Conservation (phyloP, 2,797 vertebrate species). For the Xyrichtys novacula region DNA sequence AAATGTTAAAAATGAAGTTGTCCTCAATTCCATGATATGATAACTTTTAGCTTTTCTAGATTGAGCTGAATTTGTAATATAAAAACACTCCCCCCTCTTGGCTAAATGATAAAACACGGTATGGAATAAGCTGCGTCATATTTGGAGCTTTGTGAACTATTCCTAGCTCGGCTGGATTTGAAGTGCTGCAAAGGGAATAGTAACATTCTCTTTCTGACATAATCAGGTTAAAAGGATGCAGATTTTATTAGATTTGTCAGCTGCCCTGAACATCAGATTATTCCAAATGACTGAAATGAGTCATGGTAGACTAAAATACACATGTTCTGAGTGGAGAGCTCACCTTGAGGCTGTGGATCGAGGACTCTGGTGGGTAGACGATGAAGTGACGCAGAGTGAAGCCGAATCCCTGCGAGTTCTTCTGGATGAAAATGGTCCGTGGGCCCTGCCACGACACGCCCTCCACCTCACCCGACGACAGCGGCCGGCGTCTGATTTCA, state of each 20-base stretch:
- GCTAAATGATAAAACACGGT: no score
- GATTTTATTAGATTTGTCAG: background rate
- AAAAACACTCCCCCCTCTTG: no score
- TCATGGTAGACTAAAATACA: no score
- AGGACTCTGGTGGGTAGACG: slow-evolving; percentile 94
- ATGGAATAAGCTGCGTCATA: no score
- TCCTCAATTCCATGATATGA: no score
- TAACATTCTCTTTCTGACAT: no score
- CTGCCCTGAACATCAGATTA: background rate
- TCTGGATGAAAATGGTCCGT: slow-evolving; percentile 88
- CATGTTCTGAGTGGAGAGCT: background rate
- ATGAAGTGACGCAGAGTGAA: slow-evolving; percentile 98
- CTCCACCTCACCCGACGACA: slow-evolving; percentile 76
- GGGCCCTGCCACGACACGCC: slow-evolving; percentile 85
- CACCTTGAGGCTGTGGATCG: slow-evolving; percentile 89
- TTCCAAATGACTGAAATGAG: background rate
- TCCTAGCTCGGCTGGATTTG: no score
- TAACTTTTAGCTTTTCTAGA: no score
- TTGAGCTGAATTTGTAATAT: no score
- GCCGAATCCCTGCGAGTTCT: slow-evolving; percentile 93
- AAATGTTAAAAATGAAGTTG: no score
- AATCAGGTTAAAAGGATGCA: background rate
- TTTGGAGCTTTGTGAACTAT: no score
- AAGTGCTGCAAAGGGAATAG: no score
- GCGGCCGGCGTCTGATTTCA: slow-evolving; percentile 77